Conservation (phyloP, 2,113 vertebrate species). For the Sylvietta virens region DNA sequence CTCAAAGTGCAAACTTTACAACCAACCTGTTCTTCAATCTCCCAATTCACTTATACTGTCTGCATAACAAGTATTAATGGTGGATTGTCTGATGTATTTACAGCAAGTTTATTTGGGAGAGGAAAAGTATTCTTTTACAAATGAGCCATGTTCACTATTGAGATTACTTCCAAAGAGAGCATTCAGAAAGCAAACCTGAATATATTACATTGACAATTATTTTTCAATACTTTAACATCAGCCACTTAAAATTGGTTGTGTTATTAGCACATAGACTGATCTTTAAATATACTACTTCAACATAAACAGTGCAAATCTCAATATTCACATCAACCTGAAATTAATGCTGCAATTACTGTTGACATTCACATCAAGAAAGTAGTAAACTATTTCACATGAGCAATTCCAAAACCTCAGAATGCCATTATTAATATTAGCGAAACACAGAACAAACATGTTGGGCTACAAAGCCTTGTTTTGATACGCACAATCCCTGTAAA, state of each 20-base stretch:
- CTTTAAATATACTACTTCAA: slow-evolving; percentile 72
- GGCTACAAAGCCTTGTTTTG: slow-evolving; percentile 54
- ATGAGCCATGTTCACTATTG: slow-evolving; percentile 43
- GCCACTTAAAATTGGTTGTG: slow-evolving; percentile 61
- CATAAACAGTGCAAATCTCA: slow-evolving; percentile 71
- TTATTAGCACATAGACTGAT: slow-evolving; percentile 70
- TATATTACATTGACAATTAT: slow-evolving; percentile 63
- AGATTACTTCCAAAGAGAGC: slow-evolving; percentile 47
- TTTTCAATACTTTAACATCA: slow-evolving; percentile 69
- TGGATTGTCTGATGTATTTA: slow-evolving; percentile 44
- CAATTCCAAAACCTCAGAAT: slow-evolving; percentile 65
- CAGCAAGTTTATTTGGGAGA: slow-evolving; percentile 53
- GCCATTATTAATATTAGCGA: slow-evolving; percentile 55
- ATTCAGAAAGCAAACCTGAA: slow-evolving; percentile 64
- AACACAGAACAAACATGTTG: slow-evolving; percentile 55
- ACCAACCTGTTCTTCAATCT: background rate
- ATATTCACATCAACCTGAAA: slow-evolving; percentile 71
- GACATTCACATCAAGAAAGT: slow-evolving; percentile 64
- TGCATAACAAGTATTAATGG: slow-evolving; percentile 17
- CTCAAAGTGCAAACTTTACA: background rate
- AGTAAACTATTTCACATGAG: slow-evolving; percentile 67
- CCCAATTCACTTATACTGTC: background rate
- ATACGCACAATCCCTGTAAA: slow-evolving; percentile 67
- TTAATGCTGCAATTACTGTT: slow-evolving; percentile 71
- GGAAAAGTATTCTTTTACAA: slow-evolving; percentile 48